Conservation (phyloP, 2,888 invertebrate species). For the Schizotus pectinicornis region DNA sequence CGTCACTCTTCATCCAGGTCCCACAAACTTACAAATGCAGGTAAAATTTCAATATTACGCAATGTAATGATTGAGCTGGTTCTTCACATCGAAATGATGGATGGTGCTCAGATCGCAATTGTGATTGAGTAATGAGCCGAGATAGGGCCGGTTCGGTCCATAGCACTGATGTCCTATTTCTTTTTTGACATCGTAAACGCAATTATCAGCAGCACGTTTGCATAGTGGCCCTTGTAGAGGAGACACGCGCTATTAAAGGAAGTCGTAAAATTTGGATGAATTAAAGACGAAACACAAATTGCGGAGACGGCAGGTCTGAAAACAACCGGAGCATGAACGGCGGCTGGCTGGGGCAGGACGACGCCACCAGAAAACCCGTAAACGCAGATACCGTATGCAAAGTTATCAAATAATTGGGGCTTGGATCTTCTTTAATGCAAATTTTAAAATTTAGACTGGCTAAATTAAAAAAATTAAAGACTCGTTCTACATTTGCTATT, state of each 20-base stretch:
- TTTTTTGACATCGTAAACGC: background rate
- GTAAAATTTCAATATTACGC: conserved; percentile 2
- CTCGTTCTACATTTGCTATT: too few relatives aligned
- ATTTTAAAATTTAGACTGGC: too few relatives aligned
- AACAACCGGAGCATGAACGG: conserved; percentile 26
- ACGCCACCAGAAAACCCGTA: conserved; percentile 18
- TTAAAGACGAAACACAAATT: conserved; percentile 29
- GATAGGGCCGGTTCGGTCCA: background rate
- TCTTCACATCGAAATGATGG: background rate
- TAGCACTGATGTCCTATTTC: background rate
- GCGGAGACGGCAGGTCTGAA: conserved; percentile 29
- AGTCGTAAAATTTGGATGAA: conserved; percentile 25
- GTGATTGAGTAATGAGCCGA: conserved; percentile 6
- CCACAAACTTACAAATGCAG: background rate
- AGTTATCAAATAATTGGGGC: background rate
- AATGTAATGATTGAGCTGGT: conserved; percentile 1
- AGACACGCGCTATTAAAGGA: conserved; percentile 28
- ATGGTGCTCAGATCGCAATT: background rate
- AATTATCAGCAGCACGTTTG: conserved; percentile 1
- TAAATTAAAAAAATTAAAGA: too few relatives aligned
- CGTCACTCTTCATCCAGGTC: background rate
- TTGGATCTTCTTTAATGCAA: too few relatives aligned
- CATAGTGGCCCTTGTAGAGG: background rate
- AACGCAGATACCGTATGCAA: background rate
- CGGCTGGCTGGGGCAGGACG: conserved; percentile 20